Conservation (phyloP, 2,113 vertebrate species). For the Myxocyprinus asiaticus region DNA sequence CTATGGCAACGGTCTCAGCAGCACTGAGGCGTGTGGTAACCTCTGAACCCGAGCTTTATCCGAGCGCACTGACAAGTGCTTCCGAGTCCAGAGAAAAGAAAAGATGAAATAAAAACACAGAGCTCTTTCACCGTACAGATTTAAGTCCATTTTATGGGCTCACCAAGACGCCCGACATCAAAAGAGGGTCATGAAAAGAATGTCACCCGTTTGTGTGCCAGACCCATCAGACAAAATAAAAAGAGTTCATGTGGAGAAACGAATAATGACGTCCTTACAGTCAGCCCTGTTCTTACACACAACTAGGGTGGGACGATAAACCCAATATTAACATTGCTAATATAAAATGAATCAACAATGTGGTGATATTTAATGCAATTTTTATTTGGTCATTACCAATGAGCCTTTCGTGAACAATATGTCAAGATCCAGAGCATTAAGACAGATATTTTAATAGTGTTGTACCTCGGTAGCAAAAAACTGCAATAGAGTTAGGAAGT, state of each 20-base stretch:
- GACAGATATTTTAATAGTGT: too few relatives aligned
- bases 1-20: constrained; percentile 70
- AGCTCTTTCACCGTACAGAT: constrained; percentile 59
- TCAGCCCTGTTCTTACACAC: not conserved
- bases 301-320: not conserved
- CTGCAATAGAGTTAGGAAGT: too few relatives aligned
- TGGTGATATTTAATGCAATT: too few relatives aligned
- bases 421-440: too few relatives aligned
- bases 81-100: constrained; percentile 50
- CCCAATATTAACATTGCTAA: not conserved
- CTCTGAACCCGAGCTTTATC: constrained; percentile 74
- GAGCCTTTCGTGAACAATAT: too few relatives aligned
- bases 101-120: constrained; percentile 38
- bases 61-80: constrained; percentile 65
- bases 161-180: constrained; percentile 64
- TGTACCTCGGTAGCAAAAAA: too few relatives aligned
- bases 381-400: too few relatives aligned
- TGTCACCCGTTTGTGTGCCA: constrained; percentile 70
- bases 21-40: constrained; percentile 61
- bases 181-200: constrained; percentile 60
- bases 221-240: constrained; percentile 74
- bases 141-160: constrained; percentile 67
- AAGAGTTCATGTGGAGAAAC: constrained; percentile 71
- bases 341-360: not conserved
- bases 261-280: constrained; percentile 59